These are phyloP conservation scores for Apocrypta bakeri DNA, from an alignment of 1,140 invertebrate species.

Conservation along the genomic window DNA sequence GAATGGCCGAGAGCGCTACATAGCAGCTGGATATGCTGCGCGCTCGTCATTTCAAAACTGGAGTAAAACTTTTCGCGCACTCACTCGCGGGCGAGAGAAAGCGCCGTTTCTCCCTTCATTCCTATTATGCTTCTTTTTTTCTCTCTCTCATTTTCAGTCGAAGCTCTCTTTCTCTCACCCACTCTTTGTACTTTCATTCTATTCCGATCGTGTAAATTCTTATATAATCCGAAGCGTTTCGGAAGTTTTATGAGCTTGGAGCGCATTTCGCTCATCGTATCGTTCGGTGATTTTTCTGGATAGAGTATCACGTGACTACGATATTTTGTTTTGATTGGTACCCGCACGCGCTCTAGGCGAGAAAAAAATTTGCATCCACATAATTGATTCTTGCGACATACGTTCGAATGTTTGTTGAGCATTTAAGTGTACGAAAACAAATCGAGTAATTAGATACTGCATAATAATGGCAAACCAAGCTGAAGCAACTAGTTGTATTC, in stretches of 20 bases:
- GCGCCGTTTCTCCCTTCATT: too few species aligned
- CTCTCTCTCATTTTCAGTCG: too few species aligned
- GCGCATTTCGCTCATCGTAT: neutral
- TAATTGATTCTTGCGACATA: too few species aligned
- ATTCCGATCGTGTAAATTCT: neutral
- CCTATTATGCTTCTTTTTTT: too few species aligned
- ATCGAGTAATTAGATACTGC: neutral
- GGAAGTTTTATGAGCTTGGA: neutral
- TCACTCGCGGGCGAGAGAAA: too few species aligned
- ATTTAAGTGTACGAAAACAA: neutral
- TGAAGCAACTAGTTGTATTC: neutral
- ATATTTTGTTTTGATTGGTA: neutral
- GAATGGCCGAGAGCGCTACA: slow-evolving; percentile 61
- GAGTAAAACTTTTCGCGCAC: slow-evolving; percentile 41
- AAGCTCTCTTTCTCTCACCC: neutral
- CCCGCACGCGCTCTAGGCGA: too few species aligned
- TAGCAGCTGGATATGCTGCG: neutral
- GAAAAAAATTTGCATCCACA: neutral
- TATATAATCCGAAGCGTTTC: neutral
- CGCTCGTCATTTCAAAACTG: slow-evolving; percentile 36
- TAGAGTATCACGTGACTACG: neutral
- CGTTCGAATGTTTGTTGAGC: too few species aligned
- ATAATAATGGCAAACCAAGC: neutral
- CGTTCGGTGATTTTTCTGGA: neutral
- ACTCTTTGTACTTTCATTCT: neutral